Base-by-base conservation (phyloP, 2,797 vertebrate species). In the Galaxias olidus region DNA sequence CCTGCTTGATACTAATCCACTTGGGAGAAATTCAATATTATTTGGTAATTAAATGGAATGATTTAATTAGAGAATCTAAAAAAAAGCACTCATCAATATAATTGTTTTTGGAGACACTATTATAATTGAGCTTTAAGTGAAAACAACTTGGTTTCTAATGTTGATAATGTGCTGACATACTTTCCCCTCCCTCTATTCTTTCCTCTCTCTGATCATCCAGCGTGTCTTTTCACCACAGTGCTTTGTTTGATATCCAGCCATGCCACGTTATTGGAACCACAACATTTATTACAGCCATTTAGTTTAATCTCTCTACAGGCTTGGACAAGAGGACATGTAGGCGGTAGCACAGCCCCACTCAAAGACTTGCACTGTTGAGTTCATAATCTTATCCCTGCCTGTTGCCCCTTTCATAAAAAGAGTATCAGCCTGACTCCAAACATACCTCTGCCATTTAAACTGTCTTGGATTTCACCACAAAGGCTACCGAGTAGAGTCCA, bases 271-370 rank as follows among this genome's bases (percentile, higher is more conserved):
- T 86, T 83, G 74, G 83, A 84, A 91, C 87, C 87, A 93, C 94
- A 96, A 96, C 95, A 96, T 96, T 97, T 96, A 95, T 96, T 96
- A 95, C 93, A 93, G 93, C 94, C 93, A 93, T 98, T 98, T 96
- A 95, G 95, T 97, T 98, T 95, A 98, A 98, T 94, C 94, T 96
- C 93, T 91, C 93, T 91, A 93, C 93, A 95, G 93, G 93, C 94
- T 92, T 89, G 89, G 89, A 95, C 95, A 94, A 91, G 93, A 94
- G 93, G 94, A 95, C 94, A 90, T 94, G 30, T 30, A 93, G 94
- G 95, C 92, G 95, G 96, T 95, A 94, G 91, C 89, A 86, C 72
- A 72, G 90, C 90, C 76, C 78, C 88, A 73, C 86, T 94, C 93
- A 95, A 93, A 92, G 93, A 90, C 90, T 92, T 93, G 92, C 91